These are phyloP conservation scores for Girardinus metallicus DNA, from an alignment of 2,797 vertebrate species.

Conservation along the genomic window DNA sequence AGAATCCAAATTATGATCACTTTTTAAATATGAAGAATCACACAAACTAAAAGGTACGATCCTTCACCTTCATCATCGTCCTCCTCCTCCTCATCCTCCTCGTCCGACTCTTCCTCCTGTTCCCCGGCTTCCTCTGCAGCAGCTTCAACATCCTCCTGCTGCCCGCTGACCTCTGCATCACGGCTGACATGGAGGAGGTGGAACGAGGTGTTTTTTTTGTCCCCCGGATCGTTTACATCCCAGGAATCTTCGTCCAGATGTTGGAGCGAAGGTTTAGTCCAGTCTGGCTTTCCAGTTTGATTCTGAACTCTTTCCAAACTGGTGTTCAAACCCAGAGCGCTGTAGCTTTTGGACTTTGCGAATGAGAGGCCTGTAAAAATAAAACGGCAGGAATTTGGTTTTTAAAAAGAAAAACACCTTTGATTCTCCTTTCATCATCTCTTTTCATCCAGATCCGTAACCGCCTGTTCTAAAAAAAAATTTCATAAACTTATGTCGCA, in stretches of 20 bases:
- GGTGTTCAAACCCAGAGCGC: conserved; percentile 4
- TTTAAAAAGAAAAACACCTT: background rate
- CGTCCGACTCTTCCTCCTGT: conserved; percentile 52
- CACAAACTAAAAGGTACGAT: conserved; percentile 14
- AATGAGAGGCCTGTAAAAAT: conserved; percentile 34
- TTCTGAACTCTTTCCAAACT: conserved; percentile 7
- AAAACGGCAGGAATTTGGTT: background rate
- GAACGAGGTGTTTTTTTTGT: conserved; percentile 33
- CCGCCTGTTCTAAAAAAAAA: no score
- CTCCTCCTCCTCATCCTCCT: conserved; percentile 9
- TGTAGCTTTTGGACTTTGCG: conserved; percentile 14
- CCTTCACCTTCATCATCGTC: conserved; percentile 52
- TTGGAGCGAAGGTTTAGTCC: background rate
- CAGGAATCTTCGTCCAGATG: background rate
- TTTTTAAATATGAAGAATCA: background rate
- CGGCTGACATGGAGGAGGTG: background rate
- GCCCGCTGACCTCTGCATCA: background rate
- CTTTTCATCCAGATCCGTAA: no score
- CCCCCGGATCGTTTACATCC: background rate
- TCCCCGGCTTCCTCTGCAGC: conserved; percentile 20
- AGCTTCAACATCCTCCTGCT: background rate
- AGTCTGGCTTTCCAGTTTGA: background rate
- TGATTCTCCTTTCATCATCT: background rate
- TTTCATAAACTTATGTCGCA: no score
- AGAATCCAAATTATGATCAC: conserved; percentile 8